Percentiles rank a stretch among this genome's conserved stretches.
Conservation (phyloP, 92 coral and sea anemone species). For the Virgularia gustaviana region DNA sequence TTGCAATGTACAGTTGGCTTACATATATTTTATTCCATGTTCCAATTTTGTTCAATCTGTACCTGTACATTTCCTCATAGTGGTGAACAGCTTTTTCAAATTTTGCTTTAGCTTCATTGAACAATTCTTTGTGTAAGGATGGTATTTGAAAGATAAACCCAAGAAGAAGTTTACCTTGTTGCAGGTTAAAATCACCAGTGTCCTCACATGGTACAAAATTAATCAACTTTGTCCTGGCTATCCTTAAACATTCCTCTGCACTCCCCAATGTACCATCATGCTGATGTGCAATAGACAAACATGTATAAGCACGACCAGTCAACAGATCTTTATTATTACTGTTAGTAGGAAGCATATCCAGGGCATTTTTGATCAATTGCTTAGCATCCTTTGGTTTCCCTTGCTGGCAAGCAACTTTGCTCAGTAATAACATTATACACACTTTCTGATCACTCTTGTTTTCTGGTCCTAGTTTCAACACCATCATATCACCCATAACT, state of each 20-base stretch:
- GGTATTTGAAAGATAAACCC: conserved; percentile 76
- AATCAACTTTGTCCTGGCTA: conserved; percentile 76
- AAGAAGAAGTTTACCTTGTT: conserved; percentile 72
- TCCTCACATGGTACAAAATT: conserved; percentile 73
- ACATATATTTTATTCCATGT: conserved; percentile 13
- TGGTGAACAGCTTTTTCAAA: conserved; percentile 69
- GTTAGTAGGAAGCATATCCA: conserved; percentile 53
- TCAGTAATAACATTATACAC: conserved; percentile 74
- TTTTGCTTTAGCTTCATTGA: conserved; percentile 71
- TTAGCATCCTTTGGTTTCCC: conserved; percentile 67
- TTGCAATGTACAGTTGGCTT: conserved; percentile 8
- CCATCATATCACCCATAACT: conserved; percentile 60
- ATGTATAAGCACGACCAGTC: conserved; percentile 74
- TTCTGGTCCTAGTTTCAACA: conserved; percentile 53
- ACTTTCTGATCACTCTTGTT: conserved; percentile 55
- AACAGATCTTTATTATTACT: conserved; percentile 76
- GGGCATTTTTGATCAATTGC: conserved; percentile 74
- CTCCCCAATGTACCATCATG: conserved; percentile 75
- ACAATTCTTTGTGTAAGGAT: conserved; percentile 48
- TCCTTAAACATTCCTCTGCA: conserved; percentile 84
- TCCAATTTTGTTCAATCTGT: background rate
- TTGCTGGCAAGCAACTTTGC: conserved; percentile 66
- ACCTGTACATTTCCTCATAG: conserved; percentile 7
- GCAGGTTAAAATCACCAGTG: conserved; percentile 74
- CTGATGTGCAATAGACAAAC: conserved; percentile 75